Evolutionary conservation across 2,113 vertebrate genomes (phyloP), one percentile per base, ranked within the genome.

Genomic region (Psophia crepitans): DNA sequence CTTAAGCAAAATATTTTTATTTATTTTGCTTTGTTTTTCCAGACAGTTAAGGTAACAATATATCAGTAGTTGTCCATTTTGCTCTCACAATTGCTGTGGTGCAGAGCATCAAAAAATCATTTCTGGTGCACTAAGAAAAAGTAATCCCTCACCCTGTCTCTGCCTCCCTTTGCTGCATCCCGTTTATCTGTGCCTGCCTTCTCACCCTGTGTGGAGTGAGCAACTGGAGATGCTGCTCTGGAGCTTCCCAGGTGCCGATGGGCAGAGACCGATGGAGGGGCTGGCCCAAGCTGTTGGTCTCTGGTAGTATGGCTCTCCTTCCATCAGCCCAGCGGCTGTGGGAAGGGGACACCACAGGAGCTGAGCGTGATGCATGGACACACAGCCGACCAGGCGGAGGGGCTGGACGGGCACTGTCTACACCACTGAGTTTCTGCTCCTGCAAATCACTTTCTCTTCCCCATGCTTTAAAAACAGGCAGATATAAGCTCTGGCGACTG

Each of bases 281-380:
- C 71, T 79, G 69, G 3, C 22, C 30, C 20, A 1, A 13, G 39
- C 22, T n/a, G 2, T 3, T 27, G 64, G 39, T 11, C 14, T 78
- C 46, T 33, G 61, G n/a, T 30, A 28, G n/a, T 23, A 3, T 3
- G 2, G 39, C 26, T 65, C 6, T 70, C 16, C 37, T 54, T 23
- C 27, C 11, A 6, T 14, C 35, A 20, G 19, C 3, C 4, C 8
- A 3, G n/a, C 13, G 63, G n/a, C 39, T 10, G 26, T 16, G 63
- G 58, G 39, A 46, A 22, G 61, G 37, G 44, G 35, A 19, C 32
- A 2, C 10, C 3, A 2, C 7, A 51, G 54, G 39, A 64, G 71
- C 48, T 18, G 22, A 41, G 32, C 6, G 3, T 0, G 2, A 3
- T 14, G 4, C 0, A 0, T 2, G 43, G 35, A 19, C 28, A 35